phyloP scores from a whole-genome alignment of 2,888 invertebrate species.

The Embidobia sp. region DNA sequence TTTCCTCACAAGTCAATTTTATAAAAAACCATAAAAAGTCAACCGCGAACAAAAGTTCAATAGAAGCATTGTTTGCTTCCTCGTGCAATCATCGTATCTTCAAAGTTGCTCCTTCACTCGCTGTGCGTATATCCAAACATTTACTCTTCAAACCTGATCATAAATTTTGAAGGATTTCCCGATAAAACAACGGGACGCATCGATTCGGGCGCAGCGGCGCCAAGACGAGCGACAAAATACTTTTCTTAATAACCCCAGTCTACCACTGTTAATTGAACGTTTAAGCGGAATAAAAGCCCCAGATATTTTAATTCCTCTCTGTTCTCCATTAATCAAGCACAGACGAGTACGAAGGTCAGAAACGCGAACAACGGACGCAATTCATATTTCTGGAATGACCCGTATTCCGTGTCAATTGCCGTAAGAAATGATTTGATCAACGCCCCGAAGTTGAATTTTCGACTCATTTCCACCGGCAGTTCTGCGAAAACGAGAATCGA shows the following conservation, averaged over 20 bases:
- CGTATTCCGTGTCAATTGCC: conserved; percentile 20
- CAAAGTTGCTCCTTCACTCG: too few relatives aligned
- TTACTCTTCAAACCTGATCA: conserved; percentile 9
- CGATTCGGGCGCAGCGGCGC: conserved; percentile 70
- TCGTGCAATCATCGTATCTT: too few relatives aligned
- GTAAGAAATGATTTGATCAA: too few relatives aligned
- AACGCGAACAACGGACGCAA: conserved; percentile 3
- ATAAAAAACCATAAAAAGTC: too few relatives aligned
- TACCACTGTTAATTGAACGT: conserved; percentile 1
- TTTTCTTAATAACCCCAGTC: conserved; percentile 3
- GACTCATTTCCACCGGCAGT: too few relatives aligned
- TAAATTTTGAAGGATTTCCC: conserved; percentile 25
- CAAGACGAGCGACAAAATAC: conserved; percentile 33
- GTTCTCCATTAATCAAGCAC: conserved; percentile 15
- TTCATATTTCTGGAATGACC: conserved; percentile 8
- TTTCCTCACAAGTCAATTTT: too few relatives aligned
- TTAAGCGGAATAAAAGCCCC: conserved; percentile 17
- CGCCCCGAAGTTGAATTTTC: too few relatives aligned
- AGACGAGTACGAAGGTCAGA: conserved; percentile 22
- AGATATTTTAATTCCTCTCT: conserved; percentile 14
- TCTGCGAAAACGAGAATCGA: too few relatives aligned
- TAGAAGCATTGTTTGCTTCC: too few relatives aligned
- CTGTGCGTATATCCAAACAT: too few relatives aligned
- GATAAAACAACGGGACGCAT: conserved; percentile 52
- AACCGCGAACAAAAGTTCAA: too few relatives aligned